Conservation (phyloP, 2,113 vertebrate genomes). For the Boleophthalmus pectinirostris region DNA sequence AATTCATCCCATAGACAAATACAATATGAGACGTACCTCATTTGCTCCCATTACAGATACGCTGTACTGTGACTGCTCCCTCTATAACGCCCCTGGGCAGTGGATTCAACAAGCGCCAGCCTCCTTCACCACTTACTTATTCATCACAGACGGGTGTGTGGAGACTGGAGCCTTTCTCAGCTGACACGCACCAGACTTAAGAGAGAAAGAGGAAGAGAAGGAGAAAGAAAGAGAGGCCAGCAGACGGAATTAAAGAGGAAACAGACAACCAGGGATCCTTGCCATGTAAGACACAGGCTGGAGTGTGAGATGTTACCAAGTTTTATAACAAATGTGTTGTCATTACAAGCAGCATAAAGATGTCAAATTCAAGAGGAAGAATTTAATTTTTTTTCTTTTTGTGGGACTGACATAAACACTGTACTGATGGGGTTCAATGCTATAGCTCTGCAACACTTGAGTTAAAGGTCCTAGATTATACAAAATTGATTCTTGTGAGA, state of each 20-base stretch:
- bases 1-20: constrained; percentile 12
- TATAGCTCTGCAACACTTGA: too few species aligned
- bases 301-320: too few species aligned
- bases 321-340: too few species aligned
- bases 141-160: constrained; percentile 45
- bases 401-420: too few species aligned
- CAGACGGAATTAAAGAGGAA: constrained; percentile 5
- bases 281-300: constrained; percentile 28
- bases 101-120: constrained; percentile 46
- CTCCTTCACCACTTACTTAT: constrained; percentile 56
- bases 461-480: too few species aligned
- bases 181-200: constrained; percentile 47
- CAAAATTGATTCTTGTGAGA: too few species aligned
- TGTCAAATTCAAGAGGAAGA: too few species aligned
- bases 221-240: constrained; percentile 3
- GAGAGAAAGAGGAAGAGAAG: constrained; percentile 17
- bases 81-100: constrained; percentile 44
- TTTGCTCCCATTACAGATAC: constrained; percentile 57
- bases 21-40: constrained; percentile 53
- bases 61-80: constrained; percentile 48
- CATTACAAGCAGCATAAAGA: too few species aligned
- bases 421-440: too few species aligned
- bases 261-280: constrained; percentile 4
- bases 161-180: constrained; percentile 28
- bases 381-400: too few species aligned